These are phyloP conservation scores for Drosophila mercatorum DNA, from an alignment of 2,888 invertebrate genomes.

Conservation along the genomic window DNA sequence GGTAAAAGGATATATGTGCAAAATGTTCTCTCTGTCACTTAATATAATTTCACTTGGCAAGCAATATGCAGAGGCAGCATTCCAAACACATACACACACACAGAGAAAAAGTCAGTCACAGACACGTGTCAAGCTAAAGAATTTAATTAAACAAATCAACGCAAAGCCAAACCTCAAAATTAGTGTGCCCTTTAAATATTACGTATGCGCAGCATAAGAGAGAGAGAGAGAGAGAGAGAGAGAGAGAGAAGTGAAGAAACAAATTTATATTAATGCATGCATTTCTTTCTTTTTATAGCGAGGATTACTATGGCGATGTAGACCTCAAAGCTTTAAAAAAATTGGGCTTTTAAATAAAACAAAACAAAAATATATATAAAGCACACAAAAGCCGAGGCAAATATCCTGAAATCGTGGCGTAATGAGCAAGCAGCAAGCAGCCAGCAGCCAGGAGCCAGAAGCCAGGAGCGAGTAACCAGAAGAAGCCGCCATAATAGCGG, in stretches of 20 bases:
- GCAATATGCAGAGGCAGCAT: constrained; percentile 5
- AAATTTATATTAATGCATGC: constrained; percentile 45
- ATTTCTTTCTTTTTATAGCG: constrained; percentile 86
- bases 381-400: constrained; percentile 45
- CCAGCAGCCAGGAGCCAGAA: constrained; percentile 32
- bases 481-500: constrained; percentile 58
- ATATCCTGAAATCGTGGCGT: constrained; percentile 20
- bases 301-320: constrained; percentile 96
- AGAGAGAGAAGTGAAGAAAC: constrained; percentile 7
- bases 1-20: background rate
- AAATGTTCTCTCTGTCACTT: constrained; percentile 1
- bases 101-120: background rate
- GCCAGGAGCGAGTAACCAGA: constrained; percentile 29
- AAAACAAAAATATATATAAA: constrained; percentile 23
- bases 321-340: constrained; percentile 95
- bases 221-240: background rate
- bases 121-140: constrained; percentile 18
- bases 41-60: constrained; percentile 13
- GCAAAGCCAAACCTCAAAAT: constrained; percentile 29
- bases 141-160: constrained; percentile 50
- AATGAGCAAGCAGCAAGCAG: constrained; percentile 25
- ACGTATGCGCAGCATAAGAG: constrained; percentile 27
- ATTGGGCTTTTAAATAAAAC: constrained; percentile 86
- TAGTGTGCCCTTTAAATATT: constrained; percentile 29
- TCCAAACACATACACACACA: constrained; percentile 1